Evolutionary conservation across 2,797 vertebrate genomes (phyloP), one percentile per base, ranked within the genome.

Genomic region (Discoglossus pictus): DNA sequence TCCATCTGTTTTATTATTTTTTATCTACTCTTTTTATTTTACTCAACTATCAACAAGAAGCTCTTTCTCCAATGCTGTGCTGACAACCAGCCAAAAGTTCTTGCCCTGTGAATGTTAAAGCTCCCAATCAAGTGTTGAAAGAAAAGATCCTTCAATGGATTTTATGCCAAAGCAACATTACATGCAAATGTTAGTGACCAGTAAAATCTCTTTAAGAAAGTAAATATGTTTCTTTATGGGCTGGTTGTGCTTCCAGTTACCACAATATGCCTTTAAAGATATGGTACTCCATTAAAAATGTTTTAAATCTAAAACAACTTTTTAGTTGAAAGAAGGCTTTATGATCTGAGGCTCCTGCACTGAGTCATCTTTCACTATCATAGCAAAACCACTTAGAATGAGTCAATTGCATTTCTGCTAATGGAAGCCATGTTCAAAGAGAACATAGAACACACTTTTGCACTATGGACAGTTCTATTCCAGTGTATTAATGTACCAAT

Each of bases 361-460:
- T 9, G 36, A 31, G 23, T 60, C 38, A 24, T 7, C 44, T 6
- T 46, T 34, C 24, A 17, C 25, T n/a, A 53, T 54, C 27, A 10
- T n/a, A 31, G 31, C 31, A 39, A 53, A 46, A 68, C 38, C 56
- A 68, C 56, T 53, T 61, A 44, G 58, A 46, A 20, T 38, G 35
- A 17, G 15, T 50, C 21, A 61, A 12, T 62, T 48, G 18, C 52
- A 56, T 63, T 56, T 70, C 39, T 42, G 42, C 60, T 63, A 70
- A 70, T 56, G 43, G 60, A 63, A 63, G 18, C 48, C 16, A 62
- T 23, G 36, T 43, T 55, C 55, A 56, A 63, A 56, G 8, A 4
- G 4, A 47, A 11, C 53, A 40, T 9, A 10, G 4, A 23, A 16
- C 4, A 13, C 7, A 56, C n/a, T n/a, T n/a, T 56, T 24, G 13